phyloP scores from a whole-genome alignment of 2,797 vertebrate species.

The Enteromius fasciolatus region DNA sequence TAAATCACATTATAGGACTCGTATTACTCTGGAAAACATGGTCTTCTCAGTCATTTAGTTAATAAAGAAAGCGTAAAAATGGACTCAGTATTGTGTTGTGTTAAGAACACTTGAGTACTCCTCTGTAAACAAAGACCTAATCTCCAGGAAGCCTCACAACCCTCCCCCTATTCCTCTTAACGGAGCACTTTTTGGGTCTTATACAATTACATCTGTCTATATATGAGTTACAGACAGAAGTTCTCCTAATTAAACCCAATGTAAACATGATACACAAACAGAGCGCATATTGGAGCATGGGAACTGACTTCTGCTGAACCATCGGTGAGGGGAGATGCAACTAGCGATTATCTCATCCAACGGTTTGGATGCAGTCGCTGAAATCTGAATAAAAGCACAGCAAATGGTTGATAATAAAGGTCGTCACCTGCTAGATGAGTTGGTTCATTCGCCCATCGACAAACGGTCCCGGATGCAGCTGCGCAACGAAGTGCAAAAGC shows the following conservation, averaged over 20 bases:
- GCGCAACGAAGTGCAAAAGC: conserved; percentile 22
- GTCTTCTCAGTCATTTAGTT: conserved; percentile 44
- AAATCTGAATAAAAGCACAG: conserved; percentile 28
- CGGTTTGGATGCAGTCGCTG: conserved; percentile 33
- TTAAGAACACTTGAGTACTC: conserved; percentile 67
- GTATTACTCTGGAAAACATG: conserved; percentile 55
- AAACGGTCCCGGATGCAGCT: conserved; percentile 41
- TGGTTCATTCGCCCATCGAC: background rate
- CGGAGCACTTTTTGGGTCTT: conserved; percentile 27
- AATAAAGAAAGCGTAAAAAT: conserved; percentile 64
- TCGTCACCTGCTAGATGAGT: conserved; percentile 24
- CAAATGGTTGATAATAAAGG: conserved; percentile 39
- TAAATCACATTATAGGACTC: conserved; percentile 56
- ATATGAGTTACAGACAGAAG: conserved; percentile 37
- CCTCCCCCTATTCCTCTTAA: conserved; percentile 53
- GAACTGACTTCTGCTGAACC: conserved; percentile 65
- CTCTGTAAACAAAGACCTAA: conserved; percentile 74
- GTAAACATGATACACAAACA: conserved; percentile 56
- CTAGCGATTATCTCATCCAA: conserved; percentile 48
- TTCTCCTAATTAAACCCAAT: conserved; percentile 59
- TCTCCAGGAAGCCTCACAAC: conserved; percentile 74
- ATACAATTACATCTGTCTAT: conserved; percentile 8
- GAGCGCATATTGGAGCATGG: conserved; percentile 63
- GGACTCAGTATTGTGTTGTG: conserved; percentile 67
- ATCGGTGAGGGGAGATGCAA: conserved; percentile 61